phyloP scores from a whole-genome alignment of 2,888 invertebrate genomes.

The Phortica okadai region DNA sequence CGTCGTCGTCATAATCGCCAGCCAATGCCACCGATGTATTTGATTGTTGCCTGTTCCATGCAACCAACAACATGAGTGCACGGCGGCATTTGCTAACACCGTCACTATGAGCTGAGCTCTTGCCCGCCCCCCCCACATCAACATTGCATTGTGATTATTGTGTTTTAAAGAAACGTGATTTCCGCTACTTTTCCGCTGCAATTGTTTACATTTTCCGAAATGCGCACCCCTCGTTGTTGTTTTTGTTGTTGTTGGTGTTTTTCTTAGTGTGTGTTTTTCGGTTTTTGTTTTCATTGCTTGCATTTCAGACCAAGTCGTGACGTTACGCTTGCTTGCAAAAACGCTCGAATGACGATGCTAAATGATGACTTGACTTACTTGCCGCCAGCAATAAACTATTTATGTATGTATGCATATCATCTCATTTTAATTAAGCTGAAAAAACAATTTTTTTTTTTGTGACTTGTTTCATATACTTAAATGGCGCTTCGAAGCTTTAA shows the following conservation, averaged over 20 bases:
- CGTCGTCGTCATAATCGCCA: conserved; percentile 31
- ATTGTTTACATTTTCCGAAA: conserved; percentile 50
- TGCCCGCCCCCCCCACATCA: background rate
- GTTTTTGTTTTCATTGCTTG: conserved; percentile 15
- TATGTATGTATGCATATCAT: background rate
- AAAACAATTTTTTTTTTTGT: background rate
- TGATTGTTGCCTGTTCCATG: background rate
- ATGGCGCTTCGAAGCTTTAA: background rate
- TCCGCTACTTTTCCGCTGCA: conserved; percentile 59
- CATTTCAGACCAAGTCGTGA: background rate
- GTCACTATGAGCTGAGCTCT: background rate
- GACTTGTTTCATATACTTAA: background rate
- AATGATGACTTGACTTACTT: background rate
- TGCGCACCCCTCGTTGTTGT: conserved; percentile 21
- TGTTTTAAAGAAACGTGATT: conserved; percentile 61
- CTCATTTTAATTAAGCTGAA: conserved; percentile 7
- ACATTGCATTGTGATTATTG: conserved; percentile 13
- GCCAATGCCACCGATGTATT: background rate
- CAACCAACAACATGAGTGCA: background rate
- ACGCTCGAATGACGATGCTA: background rate
- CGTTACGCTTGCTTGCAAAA: background rate
- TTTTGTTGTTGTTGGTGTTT: background rate
- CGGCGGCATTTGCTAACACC: background rate
- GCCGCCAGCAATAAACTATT: background rate
- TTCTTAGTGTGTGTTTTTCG: background rate